phyloP scores from a whole-genome alignment of 2,797 vertebrate genomes.

The Choloepus didactylus region DNA sequence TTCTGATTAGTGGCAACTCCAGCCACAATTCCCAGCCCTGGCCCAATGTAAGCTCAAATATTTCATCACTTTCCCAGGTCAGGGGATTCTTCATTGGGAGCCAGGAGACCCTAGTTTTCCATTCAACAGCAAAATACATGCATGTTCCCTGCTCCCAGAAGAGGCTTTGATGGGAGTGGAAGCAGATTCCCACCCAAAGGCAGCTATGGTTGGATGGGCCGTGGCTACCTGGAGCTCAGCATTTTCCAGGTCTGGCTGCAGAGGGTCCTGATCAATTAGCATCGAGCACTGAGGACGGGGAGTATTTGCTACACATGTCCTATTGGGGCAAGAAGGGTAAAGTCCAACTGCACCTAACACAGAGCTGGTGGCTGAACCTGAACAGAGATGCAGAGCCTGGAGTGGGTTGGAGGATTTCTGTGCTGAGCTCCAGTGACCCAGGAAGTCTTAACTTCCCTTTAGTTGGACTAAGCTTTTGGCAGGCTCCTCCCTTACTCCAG shows the following conservation, averaged over 20 bases:
- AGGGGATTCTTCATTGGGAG: neutral
- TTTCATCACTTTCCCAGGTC: neutral
- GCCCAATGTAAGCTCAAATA: neutral
- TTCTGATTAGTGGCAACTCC: neutral
- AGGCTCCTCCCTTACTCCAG: too few species aligned
- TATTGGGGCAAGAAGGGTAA: neutral
- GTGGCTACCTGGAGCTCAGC: neutral
- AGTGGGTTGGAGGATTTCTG: neutral
- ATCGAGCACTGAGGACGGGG: neutral
- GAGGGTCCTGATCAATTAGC: rapidly evolving
- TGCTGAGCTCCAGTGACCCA: too few species aligned
- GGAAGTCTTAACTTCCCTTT: too few species aligned
- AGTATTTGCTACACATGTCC: neutral
- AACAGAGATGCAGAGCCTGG: neutral
- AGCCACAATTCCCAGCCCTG: neutral
- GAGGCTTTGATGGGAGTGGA: neutral
- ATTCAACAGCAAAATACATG: neutral
- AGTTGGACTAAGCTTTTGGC: too few species aligned
- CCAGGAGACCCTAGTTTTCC: neutral
- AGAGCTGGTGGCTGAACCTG: neutral
- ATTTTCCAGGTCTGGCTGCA: rapidly evolving
- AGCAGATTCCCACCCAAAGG: too few species aligned
- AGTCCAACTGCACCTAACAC: neutral
- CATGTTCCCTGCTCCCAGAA: neutral
- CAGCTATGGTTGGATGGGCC: neutral